Evolutionary conservation across 2,797 vertebrate species (phyloP), one percentile per base, ranked within the genome.

Genomic region (Spheniscus humboldti): DNA sequence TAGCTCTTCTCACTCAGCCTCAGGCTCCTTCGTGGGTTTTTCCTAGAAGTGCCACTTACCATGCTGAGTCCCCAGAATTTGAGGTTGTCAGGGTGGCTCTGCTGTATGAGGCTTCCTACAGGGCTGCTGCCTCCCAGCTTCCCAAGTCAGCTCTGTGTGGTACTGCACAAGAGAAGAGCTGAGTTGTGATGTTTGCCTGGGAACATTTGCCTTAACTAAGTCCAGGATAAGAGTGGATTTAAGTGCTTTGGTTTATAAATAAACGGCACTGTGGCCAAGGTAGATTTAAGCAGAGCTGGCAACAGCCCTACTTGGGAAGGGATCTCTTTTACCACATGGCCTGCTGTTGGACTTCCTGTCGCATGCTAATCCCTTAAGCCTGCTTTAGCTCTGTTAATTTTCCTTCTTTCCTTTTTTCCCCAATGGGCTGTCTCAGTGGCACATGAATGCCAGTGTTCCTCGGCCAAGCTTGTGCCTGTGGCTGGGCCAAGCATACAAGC

Each of bases 301-400:
- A 92, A 35, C 79, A 67, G 71, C 68, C 79, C 81, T 88, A 31
- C 80, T 85, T 69, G 91, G 91, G 94, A 86, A 96, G 73, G 86
- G 95, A 96, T 96, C 96, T 95, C 89, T 95, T 95, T 78, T 86
- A 86, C 95, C 95, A 95, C 96, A 88, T 96, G 95, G 93, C 83
- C 92, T 93, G 96, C 86, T 78, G 90, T 78, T 94, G 91, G 90
- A 95, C 97, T 97, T 97, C 97, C 97, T 97, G 96, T 95, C 27
- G 52, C 84, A 90, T n/a, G 68, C 48, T 97, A 97, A 97, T 97
- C 97, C 97, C 92, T 97, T 97, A 97, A 97, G 94, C 97, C 97
- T 93, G 93, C 96, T 97, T 97, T 96, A 97, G 97, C 93, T 97
- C 94, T 64, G 86, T 97, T 97, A 94, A 97, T 97, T 97, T 97